Evolutionary conservation across 2,888 invertebrate genomes (phyloP).

Genomic region (Brachyptera putata): DNA sequence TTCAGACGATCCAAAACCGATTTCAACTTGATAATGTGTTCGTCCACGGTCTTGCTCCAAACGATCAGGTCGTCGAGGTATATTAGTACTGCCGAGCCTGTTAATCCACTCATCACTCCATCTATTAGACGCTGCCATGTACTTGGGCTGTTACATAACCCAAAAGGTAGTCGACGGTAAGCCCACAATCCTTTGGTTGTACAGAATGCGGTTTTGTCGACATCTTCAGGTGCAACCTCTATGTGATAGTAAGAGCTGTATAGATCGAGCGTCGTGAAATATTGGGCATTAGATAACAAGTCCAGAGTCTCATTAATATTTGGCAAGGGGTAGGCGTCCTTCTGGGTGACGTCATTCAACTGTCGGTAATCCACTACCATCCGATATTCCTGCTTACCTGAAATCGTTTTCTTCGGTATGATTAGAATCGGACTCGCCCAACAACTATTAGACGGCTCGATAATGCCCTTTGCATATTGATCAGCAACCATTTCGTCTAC

Average conservation of each 20-base stretch:
- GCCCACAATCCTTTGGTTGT: slow-evolving; percentile 23
- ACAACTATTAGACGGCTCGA: slow-evolving; percentile 35
- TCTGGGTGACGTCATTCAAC: slow-evolving; percentile 38
- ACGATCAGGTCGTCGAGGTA: slow-evolving; percentile 35
- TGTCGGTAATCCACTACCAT: slow-evolving; percentile 38
- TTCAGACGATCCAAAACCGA: slow-evolving; percentile 25
- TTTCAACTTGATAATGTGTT: slow-evolving; percentile 30
- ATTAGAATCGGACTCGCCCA: slow-evolving; percentile 40
- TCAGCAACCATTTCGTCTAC: slow-evolving; percentile 27
- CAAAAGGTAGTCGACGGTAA: slow-evolving; percentile 18
- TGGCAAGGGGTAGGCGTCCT: slow-evolving; percentile 38
- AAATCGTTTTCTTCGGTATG: slow-evolving; percentile 39
- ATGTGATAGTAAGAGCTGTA: slow-evolving; percentile 15
- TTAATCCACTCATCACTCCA: neutral
- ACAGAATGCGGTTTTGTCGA: slow-evolving; percentile 11
- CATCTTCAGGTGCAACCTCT: neutral
- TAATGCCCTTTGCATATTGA: slow-evolving; percentile 28
- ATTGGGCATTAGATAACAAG: slow-evolving; percentile 34
- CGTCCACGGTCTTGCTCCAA: slow-evolving; percentile 27
- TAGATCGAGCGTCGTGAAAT: slow-evolving; percentile 22
- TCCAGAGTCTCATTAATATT: slow-evolving; percentile 38
- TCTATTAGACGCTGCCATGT: slow-evolving; percentile 15
- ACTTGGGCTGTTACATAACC: slow-evolving; percentile 6
- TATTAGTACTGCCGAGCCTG: slow-evolving; percentile 6
- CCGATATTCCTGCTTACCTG: slow-evolving; percentile 30